Base-by-base conservation (phyloP, 2,888 invertebrate genomes). In the Matsumyia berberina region DNA sequence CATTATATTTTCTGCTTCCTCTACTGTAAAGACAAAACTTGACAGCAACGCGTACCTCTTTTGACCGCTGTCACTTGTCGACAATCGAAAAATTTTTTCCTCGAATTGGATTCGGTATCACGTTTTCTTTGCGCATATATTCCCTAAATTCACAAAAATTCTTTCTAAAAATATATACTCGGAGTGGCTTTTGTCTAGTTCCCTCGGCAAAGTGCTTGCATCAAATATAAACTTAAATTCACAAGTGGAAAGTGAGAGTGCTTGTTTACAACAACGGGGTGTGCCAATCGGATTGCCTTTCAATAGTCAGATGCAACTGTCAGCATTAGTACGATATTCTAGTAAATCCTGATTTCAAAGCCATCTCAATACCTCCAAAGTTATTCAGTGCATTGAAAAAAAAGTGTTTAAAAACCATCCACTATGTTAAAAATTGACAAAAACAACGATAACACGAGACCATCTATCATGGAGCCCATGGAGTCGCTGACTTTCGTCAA, bases 401-500 rank as follows among this genome's bases (percentile, higher is more conserved):
- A 17, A 9, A 57, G 35, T 29, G 11, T 35, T 29, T 2, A 11
- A 0, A 53, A 42, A 9, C 0, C 35, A 4, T 12, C 6, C n/a
- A 9, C 5, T 0, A 86, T 86, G 86, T 31, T 86, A 24, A 81
- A 81, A 67, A 57, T 86, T 72, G 81, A 86, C 33, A 74, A 64
- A 46, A 80, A 74, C 19, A 9, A 39, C 1, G 67, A 79, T 24
- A 67, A 42, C 31, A 64, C 53, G 53, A 86, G 74, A 60, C 85
- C 90, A 31, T 88, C 90, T 46, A 90, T 90, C 78, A 90, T 90
- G 90, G 90, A 90, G 69, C 90, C 90, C 19, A 87, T 87, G 86
- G 88, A 89, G 57, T 88, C 89, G 58, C 76, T 89, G 81, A 87
- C 88, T 77, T 89, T 88, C 86, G 88, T 88, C 88, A 90, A 90